Evolutionary conservation across 2,888 invertebrate species (phyloP).

Genomic region (Clostera curtula): DNA sequence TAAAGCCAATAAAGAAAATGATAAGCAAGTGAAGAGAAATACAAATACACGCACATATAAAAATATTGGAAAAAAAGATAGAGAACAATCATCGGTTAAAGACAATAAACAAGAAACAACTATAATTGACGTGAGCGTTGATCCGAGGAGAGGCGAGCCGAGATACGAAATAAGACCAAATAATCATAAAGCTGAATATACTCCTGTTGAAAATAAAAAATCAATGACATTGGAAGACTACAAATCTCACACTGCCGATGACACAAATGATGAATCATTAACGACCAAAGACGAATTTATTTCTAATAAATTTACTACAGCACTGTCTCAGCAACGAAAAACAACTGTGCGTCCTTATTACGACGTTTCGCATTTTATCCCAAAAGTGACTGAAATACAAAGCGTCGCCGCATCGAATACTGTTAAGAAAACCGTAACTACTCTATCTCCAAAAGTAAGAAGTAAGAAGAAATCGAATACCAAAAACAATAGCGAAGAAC

Average conservation of each 20-base stretch:
- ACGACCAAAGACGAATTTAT: constrained; percentile 10
- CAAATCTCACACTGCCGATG: constrained; percentile 26
- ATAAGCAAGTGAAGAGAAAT: constrained; percentile 40
- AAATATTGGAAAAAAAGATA: constrained; percentile 53
- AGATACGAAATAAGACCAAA: constrained; percentile 49
- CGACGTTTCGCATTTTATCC: constrained; percentile 34
- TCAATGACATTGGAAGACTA: constrained; percentile 48
- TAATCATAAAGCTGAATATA: constrained; percentile 52
- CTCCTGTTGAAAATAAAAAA: constrained; percentile 47
- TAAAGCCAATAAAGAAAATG: constrained; percentile 33
- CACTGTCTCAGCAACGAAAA: constrained; percentile 14
- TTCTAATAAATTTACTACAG: constrained; percentile 11
- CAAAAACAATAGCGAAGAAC: constrained; percentile 5
- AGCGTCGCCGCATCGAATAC: constrained; percentile 38
- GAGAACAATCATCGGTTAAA: constrained; percentile 27
- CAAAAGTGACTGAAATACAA: constrained; percentile 28
- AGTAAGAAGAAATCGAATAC: constrained; percentile 1
- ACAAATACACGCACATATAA: constrained; percentile 38
- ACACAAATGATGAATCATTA: constrained; percentile 10
- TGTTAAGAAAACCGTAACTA: constrained; percentile 29
- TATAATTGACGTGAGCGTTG: constrained; percentile 49
- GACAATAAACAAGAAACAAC: constrained; percentile 24
- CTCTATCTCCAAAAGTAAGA: constrained; percentile 15
- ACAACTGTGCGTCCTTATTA: constrained; percentile 25
- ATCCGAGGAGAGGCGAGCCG: constrained; percentile 57